phyloP scores from a whole-genome alignment of 2,888 invertebrate species.

The Tetramorium bicarinatum region DNA sequence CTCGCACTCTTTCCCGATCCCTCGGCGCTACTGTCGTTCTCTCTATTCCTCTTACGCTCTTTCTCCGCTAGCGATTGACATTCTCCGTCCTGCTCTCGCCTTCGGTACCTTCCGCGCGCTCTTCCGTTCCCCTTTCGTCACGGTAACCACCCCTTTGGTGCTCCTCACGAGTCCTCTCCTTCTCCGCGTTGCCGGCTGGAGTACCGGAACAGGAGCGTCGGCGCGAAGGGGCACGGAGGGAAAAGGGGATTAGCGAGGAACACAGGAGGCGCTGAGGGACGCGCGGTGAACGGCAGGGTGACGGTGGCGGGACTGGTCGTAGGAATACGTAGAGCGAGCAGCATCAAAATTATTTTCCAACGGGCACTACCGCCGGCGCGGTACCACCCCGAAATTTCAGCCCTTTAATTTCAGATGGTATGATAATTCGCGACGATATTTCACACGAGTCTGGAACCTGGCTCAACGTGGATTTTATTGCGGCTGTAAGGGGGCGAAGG shows the following conservation, averaged over 20 bases:
- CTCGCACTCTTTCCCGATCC: conserved; percentile 42
- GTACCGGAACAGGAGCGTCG: conserved; percentile 55
- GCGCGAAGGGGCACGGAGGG: conserved; percentile 59
- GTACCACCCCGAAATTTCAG: conserved; percentile 81
- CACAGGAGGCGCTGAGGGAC: conserved; percentile 45
- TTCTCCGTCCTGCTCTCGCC: conserved; percentile 55
- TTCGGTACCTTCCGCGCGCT: conserved; percentile 58
- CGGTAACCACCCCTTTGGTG: conserved; percentile 67
- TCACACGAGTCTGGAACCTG: conserved; percentile 81
- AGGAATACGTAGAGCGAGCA: conserved; percentile 68
- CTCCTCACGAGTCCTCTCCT: conserved; percentile 73
- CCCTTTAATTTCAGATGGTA: conserved; percentile 85
- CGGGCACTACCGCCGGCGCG: conserved; percentile 73
- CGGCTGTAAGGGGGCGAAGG: conserved; percentile 58
- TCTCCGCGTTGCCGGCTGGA: conserved; percentile 64
- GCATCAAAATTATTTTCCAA: conserved; percentile 83
- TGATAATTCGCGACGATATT: conserved; percentile 85
- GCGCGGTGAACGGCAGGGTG: conserved; percentile 24
- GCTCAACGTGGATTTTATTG: conserved; percentile 83
- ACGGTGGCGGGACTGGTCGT: conserved; percentile 54
- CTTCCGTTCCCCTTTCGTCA: conserved; percentile 68
- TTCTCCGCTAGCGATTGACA: conserved; percentile 57
- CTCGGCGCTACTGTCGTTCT: conserved; percentile 18
- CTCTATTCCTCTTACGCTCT: conserved; percentile 43
- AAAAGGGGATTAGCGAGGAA: conserved; percentile 53